These are phyloP conservation scores for Danionella cerebrum DNA, from an alignment of 2,113 vertebrate genomes.

Conservation along the genomic window DNA sequence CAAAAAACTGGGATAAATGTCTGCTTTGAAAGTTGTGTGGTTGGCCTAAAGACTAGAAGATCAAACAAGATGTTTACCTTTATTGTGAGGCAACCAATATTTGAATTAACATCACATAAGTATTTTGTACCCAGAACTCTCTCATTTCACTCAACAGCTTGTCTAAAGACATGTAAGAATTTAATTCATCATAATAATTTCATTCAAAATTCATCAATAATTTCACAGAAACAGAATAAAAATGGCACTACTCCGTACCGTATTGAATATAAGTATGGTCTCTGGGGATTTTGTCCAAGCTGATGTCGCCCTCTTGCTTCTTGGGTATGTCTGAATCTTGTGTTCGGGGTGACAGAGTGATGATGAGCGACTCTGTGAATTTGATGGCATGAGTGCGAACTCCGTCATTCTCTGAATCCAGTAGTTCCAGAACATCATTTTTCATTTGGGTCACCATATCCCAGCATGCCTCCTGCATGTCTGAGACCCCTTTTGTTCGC, in stretches of 20 bases:
- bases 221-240: too few relatives aligned
- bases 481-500: slow-evolving; percentile 69
- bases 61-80: too few relatives aligned
- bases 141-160: too few relatives aligned
- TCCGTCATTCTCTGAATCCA: slow-evolving; percentile 92
- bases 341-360: slow-evolving; percentile 78
- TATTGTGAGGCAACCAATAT: too few relatives aligned
- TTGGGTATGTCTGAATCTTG: slow-evolving; percentile 80
- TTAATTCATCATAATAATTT: too few relatives aligned
- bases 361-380: slow-evolving; percentile 85
- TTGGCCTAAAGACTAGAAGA: too few relatives aligned
- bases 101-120: too few relatives aligned
- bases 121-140: too few relatives aligned
- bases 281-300: slow-evolving; percentile 79
- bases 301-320: slow-evolving; percentile 82
- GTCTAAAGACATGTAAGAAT: too few relatives aligned
- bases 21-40: too few relatives aligned
- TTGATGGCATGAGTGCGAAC: slow-evolving; percentile 93
- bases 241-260: slow-evolving; percentile 55
- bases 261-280: slow-evolving; percentile 86
- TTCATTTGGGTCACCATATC: slow-evolving; percentile 88
- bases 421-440: slow-evolving; percentile 74
- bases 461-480: slow-evolving; percentile 91
- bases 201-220: too few relatives aligned
- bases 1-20: too few relatives aligned